These are phyloP conservation scores for Eremobia ochroleuca DNA, from an alignment of 2,888 invertebrate species.

Conservation along the genomic window DNA sequence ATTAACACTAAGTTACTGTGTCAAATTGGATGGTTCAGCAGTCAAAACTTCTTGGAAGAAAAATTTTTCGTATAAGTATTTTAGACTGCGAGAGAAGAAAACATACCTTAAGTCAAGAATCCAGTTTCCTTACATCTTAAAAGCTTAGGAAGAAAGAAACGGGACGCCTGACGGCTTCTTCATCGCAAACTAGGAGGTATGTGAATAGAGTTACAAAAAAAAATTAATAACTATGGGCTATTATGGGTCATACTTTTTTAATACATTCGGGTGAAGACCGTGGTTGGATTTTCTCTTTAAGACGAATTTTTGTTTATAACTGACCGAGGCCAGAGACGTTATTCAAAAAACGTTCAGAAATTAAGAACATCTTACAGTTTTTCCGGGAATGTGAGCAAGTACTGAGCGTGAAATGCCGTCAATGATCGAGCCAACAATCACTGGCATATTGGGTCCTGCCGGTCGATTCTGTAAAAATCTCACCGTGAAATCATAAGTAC, in stretches of 20 bases:
- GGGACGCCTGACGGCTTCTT: constrained; percentile 36
- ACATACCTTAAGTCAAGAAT: constrained; percentile 20
- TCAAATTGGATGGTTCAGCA: neutral
- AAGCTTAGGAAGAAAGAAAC: constrained; percentile 19
- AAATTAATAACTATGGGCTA: too few relatives aligned
- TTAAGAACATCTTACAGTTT: neutral
- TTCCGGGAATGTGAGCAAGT: neutral
- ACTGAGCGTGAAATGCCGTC: neutral
- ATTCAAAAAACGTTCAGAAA: neutral
- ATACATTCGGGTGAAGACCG: neutral
- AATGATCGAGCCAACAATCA: neutral
- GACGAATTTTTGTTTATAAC: neutral
- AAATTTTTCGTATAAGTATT: neutral
- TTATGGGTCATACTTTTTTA: neutral
- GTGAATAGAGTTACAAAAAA: neutral
- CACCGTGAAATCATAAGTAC: too few relatives aligned
- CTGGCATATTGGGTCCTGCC: neutral
- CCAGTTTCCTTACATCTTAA: constrained; percentile 17
- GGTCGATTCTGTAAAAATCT: too few relatives aligned
- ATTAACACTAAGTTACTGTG: neutral
- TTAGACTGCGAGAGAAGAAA: constrained; percentile 5
- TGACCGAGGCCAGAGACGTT: neutral
- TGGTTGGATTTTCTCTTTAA: neutral
- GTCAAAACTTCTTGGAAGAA: neutral
- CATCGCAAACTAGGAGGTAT: constrained; percentile 29